These are phyloP conservation scores for Coregonus suidteri DNA, from an alignment of 2,797 vertebrate genomes.

Conservation along the genomic window DNA sequence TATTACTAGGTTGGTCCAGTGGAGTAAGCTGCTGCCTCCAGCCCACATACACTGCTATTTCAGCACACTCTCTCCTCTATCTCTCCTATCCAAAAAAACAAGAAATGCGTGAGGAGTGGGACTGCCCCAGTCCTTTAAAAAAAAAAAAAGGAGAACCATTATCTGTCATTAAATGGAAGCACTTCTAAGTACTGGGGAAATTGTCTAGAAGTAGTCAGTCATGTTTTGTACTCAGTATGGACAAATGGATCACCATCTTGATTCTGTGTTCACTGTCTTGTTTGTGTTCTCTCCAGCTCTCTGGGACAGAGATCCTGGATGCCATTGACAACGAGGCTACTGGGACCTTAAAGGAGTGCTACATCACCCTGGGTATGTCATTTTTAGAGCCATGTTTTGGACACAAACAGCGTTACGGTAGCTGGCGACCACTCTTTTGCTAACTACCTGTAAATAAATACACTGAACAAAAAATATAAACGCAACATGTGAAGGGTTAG, in stretches of 20 bases:
- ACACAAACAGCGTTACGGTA: too few relatives aligned
- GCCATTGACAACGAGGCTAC: slow-evolving; percentile 74
- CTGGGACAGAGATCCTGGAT: slow-evolving; percentile 79
- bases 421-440: too few relatives aligned
- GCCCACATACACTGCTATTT: too few relatives aligned
- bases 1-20: too few relatives aligned
- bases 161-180: background rate
- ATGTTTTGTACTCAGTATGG: background rate
- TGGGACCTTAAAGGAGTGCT: slow-evolving; percentile 81
- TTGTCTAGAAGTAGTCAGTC: background rate
- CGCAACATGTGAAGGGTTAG: too few relatives aligned
- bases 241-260: background rate
- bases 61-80: too few relatives aligned
- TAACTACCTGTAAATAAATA: too few relatives aligned
- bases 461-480: too few relatives aligned
- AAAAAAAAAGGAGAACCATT: background rate
- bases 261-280: background rate
- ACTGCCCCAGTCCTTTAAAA: too few relatives aligned
- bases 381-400: background rate
- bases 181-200: background rate
- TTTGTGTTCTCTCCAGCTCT: slow-evolving; percentile 63
- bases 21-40: too few relatives aligned
- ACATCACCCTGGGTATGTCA: slow-evolving; percentile 72
- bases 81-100: too few relatives aligned
- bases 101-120: too few relatives aligned